Evolutionary conservation across 1,140 invertebrate species (phyloP).

Genomic region (Planococcus citri): DNA sequence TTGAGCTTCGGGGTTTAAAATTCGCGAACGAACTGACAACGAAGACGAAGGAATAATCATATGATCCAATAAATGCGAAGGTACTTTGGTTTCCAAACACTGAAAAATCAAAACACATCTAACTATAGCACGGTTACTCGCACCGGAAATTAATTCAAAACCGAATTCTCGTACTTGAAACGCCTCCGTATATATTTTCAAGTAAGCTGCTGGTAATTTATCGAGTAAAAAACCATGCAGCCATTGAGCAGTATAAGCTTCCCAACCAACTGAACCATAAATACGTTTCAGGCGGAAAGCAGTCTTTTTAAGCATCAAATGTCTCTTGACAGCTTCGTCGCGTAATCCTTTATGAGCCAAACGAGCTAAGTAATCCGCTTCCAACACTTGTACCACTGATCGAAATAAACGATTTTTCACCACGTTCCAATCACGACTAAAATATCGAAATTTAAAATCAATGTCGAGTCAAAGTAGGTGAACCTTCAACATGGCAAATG

Average conservation of each 20-base stretch:
- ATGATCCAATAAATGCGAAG: slow-evolving; percentile 2
- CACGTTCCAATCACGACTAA: slow-evolving; percentile 50
- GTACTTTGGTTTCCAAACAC: slow-evolving; percentile 8
- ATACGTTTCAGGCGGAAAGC: slow-evolving; percentile 50
- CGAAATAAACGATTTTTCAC: slow-evolving; percentile 52
- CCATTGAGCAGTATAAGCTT: slow-evolving; percentile 60
- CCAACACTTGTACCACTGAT: slow-evolving; percentile 52
- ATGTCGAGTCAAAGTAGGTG: not conserved
- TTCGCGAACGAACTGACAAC: not conserved
- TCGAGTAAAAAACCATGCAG: slow-evolving; percentile 61
- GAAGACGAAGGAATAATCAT: not conserved
- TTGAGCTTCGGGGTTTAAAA: not conserved
- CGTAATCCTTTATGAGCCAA: slow-evolving; percentile 43
- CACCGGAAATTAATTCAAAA: too few relatives aligned
- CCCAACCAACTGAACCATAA: slow-evolving; percentile 54
- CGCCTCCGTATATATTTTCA: slow-evolving; percentile 66
- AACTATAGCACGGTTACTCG: too few relatives aligned
- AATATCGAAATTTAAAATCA: slow-evolving; percentile 20
- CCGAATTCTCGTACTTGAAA: slow-evolving; percentile 39
- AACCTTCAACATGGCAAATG: not conserved
- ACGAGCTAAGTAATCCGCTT: slow-evolving; percentile 53
- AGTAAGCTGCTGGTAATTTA: slow-evolving; percentile 49
- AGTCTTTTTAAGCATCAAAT: slow-evolving; percentile 56
- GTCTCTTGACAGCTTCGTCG: slow-evolving; percentile 51
- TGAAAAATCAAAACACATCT: not conserved